Evolutionary conservation across 2,113 vertebrate genomes (phyloP).

Genomic region (Sminthopsis crassicaudata): DNA sequence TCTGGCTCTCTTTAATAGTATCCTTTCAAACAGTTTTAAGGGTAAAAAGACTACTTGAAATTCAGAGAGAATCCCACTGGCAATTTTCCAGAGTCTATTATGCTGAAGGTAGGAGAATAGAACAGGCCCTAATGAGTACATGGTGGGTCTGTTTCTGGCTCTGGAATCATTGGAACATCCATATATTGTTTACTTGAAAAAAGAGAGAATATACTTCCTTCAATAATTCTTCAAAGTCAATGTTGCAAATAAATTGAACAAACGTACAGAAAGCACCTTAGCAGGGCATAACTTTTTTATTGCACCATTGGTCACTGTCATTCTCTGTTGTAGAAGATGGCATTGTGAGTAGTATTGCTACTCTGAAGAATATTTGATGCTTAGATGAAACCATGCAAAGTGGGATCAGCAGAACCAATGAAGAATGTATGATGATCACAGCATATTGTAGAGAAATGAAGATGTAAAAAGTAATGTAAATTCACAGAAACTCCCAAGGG

Average conservation of each 20-base stretch:
- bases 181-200: not conserved
- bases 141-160: not conserved
- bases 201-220: not conserved
- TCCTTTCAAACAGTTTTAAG: slow-evolving; percentile 11
- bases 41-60: not conserved
- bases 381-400: not conserved
- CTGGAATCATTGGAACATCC: not conserved
- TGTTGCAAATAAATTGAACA: not conserved
- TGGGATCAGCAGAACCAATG: not conserved
- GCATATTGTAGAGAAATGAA: not conserved
- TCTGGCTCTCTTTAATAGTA: not conserved
- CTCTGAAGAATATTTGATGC: not conserved
- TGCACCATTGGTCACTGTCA: not conserved
- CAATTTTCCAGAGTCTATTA: not conserved
- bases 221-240: not conserved
- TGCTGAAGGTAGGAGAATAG: not conserved
- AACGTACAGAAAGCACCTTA: not conserved
- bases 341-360: not conserved
- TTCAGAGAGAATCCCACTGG: not conserved
- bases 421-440: not conserved
- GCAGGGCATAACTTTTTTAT: not conserved
- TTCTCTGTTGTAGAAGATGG: not conserved
- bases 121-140: not conserved
- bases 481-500: not conserved
- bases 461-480: not conserved